Base-by-base conservation (phyloP, 2,888 invertebrate genomes). In the Eupithecia vulgata region DNA sequence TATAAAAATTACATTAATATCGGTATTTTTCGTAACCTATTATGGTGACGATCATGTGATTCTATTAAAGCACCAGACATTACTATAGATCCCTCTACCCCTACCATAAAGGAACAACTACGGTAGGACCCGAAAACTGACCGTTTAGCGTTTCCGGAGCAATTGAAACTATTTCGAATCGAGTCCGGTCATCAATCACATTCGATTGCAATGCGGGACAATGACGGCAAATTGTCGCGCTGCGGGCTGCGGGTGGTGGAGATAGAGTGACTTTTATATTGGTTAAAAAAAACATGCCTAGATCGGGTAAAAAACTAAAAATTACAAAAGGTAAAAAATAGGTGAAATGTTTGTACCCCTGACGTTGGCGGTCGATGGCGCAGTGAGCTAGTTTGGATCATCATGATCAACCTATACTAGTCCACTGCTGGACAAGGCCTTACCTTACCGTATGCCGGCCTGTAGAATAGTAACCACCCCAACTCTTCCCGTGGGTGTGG, bases 201-300 rank as follows among this genome's bases (percentile, higher is more conserved):
- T 80, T 84, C 79, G 77, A 81, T 82, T 75, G 68, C 71, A 70
- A 81, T 81, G 78, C 78, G 76, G 80, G 79, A 76, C 79, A 78
- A 81, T 81, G 78, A 81, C 83, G 84, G 80, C 82, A 81, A 84
- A 83, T 84, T 80, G 83, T 82, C 83, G 82, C 81, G 74, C 73
- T 75, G 64, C 67, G 70, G 69, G 72, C 48, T 37, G 12, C 35
- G 62, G 37, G 37, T 35, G 37, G 37, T 35, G 35, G 52, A 52
- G 25, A 13, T 35, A 52, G 48, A 34, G 30, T 17, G 35, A 37
- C n/a, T n/a, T 35, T 37, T 17, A 30, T 12, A 17, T 35, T 35
- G 35, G 21, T n/a, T 37, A 17, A 35, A 64, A 57, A 57, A 48
- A 21, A 25, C 25, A 45, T 45, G n/a, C 7, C 17, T 45, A 4